These are phyloP conservation scores for Pectinophora gossypiella DNA, from an alignment of 1,140 invertebrate genomes.

Conservation along the genomic window DNA sequence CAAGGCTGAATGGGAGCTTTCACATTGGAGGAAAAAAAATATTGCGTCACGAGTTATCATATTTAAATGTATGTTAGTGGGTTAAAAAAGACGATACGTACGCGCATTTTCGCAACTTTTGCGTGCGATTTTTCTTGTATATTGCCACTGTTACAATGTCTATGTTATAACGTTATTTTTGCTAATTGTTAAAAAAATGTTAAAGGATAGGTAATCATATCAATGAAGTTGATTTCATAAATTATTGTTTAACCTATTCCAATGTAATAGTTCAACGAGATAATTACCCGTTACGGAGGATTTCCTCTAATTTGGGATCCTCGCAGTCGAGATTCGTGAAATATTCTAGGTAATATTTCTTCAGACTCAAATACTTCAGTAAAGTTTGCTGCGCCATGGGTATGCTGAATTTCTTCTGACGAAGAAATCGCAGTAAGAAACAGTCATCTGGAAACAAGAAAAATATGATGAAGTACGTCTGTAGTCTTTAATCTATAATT, in stretches of 20 bases:
- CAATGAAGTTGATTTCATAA: no score
- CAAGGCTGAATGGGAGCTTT: not conserved
- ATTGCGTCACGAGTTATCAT: not conserved
- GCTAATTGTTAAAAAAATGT: no score
- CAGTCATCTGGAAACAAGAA: conserved; percentile 77
- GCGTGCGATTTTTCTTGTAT: not conserved
- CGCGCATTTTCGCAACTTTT: not conserved
- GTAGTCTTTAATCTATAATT: no score
- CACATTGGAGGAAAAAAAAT: no score
- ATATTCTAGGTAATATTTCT: conserved; percentile 79
- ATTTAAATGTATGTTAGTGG: not conserved
- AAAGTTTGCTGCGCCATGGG: conserved; percentile 86
- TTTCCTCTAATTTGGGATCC: conserved; percentile 77
- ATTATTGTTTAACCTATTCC: no score
- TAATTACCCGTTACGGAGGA: conserved; percentile 80
- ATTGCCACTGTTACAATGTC: no score
- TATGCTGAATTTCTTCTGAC: conserved; percentile 87
- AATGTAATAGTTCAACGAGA: no score
- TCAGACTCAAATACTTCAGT: conserved; percentile 86
- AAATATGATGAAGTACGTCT: no score
- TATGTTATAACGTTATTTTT: no score
- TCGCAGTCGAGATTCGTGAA: conserved; percentile 80
- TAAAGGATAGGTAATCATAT: no score
- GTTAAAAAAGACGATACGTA: not conserved
- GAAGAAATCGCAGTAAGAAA: conserved; percentile 86